These are phyloP conservation scores for Latrodectus elegans DNA, from an alignment of 2,888 invertebrate genomes.

Conservation along the genomic window DNA sequence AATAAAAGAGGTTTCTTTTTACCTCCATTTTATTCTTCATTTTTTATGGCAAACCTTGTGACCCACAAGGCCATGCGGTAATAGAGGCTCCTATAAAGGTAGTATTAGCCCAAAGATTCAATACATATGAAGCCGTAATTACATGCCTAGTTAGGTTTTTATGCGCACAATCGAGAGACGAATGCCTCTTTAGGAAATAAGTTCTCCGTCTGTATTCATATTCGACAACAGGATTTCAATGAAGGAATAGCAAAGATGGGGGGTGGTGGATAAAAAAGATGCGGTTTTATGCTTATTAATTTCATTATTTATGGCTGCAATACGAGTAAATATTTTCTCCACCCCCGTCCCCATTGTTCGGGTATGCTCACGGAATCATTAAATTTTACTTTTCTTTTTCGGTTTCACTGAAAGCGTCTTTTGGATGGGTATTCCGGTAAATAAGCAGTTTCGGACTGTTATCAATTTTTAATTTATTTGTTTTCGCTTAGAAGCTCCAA, in stretches of 20 bases:
- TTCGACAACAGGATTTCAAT: slow-evolving; percentile 2
- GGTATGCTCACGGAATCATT: no score
- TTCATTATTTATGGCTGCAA: background rate
- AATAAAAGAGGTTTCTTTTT: background rate
- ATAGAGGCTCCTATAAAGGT: slow-evolving; percentile 61
- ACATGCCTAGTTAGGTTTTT: slow-evolving; percentile 52
- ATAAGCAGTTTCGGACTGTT: no score
- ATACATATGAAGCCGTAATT: slow-evolving; percentile 56
- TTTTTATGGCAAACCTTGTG: slow-evolving; percentile 43
- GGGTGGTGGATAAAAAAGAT: background rate
- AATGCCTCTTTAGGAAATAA: background rate
- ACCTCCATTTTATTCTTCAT: background rate
- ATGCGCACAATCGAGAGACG: slow-evolving; percentile 33
- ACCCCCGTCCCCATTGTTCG: no score
- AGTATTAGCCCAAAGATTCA: slow-evolving; percentile 62
- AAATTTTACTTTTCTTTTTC: no score
- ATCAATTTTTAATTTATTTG: no score
- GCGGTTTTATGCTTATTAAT: no score
- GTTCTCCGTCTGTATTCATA: slow-evolving; percentile 10
- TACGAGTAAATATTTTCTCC: background rate
- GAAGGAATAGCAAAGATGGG: background rate
- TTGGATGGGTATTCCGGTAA: no score
- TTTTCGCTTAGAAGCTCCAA: no score
- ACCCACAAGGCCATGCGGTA: slow-evolving; percentile 53
- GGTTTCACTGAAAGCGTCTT: no score